Evolutionary conservation across 2,113 vertebrate species (phyloP).

Genomic region (Columbina picui): DNA sequence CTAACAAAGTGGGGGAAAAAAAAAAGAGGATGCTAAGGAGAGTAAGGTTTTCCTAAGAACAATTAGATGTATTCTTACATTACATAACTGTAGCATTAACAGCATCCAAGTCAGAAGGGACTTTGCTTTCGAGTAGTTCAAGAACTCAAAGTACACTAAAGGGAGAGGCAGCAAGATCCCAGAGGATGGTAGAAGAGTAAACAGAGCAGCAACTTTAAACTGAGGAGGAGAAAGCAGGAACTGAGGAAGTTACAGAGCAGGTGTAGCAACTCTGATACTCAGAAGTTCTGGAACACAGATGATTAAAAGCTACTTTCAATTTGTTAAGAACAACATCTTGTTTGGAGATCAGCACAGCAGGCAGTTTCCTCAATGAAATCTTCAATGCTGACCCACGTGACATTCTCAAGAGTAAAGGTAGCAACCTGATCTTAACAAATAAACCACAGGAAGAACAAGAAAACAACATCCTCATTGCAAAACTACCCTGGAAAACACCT

Average conservation of each 20-base stretch:
- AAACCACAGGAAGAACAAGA: not conserved
- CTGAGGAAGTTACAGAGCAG: not conserved
- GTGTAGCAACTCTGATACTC: not conserved
- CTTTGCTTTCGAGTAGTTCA: not conserved
- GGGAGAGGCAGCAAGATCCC: not conserved
- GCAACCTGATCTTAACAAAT: not conserved
- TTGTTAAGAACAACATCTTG: not conserved
- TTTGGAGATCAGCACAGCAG: not conserved
- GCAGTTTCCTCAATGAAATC: not conserved
- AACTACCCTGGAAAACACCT: not conserved
- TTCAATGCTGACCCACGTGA: not conserved
- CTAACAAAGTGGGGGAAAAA: not conserved
- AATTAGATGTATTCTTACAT: not conserved
- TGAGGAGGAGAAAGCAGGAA: not conserved
- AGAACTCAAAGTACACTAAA: not conserved
- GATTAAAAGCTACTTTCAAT: not conserved
- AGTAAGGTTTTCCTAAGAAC: not conserved
- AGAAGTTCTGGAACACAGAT: not conserved
- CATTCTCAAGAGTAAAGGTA: not conserved
- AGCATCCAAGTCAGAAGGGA: not conserved
- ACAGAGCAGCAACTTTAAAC: not conserved
- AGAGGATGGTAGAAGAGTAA: not conserved
- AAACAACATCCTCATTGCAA: not conserved
- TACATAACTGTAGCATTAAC: not conserved
- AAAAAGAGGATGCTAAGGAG: not conserved